A percentile compares a stretch with the other conserved stretches of the same genome.
Evolutionary conservation across 2,113 vertebrate species (phyloP).

Genomic region (Triplophysa tibetana): DNA sequence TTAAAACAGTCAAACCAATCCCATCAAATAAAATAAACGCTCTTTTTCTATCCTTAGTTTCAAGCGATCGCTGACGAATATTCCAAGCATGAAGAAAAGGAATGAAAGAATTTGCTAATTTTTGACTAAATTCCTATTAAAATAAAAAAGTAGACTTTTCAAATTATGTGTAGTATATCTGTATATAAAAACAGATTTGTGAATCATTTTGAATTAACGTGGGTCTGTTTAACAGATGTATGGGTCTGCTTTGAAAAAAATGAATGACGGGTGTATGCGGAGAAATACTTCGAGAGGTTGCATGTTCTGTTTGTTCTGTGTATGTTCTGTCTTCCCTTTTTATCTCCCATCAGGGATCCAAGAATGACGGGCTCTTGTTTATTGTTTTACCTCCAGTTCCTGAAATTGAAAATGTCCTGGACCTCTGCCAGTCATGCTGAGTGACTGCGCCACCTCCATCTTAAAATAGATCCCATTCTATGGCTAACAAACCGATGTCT

Average conservation of each 20-base stretch:
- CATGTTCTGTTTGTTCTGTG: slow-evolving; percentile 14
- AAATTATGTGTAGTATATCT: no score
- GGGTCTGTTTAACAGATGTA: not conserved
- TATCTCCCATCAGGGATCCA: slow-evolving; percentile 42
- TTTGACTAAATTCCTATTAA: no score
- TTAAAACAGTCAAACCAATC: no score
- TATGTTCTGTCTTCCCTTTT: slow-evolving; percentile 23
- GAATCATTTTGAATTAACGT: no score
- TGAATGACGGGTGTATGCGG: no score
- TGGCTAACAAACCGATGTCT: not conserved
- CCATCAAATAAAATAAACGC: no score
- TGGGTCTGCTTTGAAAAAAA: not conserved
- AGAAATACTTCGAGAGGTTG: not conserved
- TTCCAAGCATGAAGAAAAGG: no score
- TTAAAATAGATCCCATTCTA: slow-evolving; percentile 42
- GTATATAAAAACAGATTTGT: no score
- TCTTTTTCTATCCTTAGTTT: no score
- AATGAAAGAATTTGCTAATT: no score
- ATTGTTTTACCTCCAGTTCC: slow-evolving; percentile 56
- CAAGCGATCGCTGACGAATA: no score
- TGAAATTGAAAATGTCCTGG: slow-evolving; percentile 59
- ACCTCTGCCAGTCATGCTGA: slow-evolving; percentile 48
- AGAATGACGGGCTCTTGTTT: slow-evolving; percentile 49
- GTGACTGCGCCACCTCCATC: slow-evolving; percentile 43
- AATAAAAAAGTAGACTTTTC: no score